These are phyloP conservation scores for Odontophorus gujanensis DNA, from an alignment of 2,113 vertebrate species.

Conservation along the genomic window DNA sequence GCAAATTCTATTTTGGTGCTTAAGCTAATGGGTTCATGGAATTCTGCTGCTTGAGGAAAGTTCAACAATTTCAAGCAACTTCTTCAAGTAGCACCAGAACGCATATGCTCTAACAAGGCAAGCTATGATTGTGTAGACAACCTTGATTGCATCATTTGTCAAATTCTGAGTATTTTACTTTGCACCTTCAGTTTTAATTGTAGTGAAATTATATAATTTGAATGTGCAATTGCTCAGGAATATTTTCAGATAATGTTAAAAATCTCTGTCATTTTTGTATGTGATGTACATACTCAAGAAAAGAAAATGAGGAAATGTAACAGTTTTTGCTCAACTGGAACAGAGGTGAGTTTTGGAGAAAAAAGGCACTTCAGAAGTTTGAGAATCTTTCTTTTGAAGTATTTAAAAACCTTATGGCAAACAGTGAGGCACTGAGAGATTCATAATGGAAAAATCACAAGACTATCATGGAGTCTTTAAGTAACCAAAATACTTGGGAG, in stretches of 20 bases:
- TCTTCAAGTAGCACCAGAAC: neutral
- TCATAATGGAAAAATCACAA: neutral
- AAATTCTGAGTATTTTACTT: neutral
- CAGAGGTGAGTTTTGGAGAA: neutral
- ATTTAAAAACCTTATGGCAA: neutral
- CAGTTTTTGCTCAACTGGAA: neutral
- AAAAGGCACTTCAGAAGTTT: neutral
- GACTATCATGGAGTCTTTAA: neutral
- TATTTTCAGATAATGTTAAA: constrained; percentile 10
- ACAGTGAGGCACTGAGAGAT: neutral
- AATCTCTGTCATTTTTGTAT: neutral
- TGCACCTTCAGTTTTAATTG: constrained; percentile 8
- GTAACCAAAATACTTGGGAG: neutral
- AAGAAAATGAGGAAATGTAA: neutral
- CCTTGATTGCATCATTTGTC: neutral
- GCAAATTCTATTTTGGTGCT: neutral
- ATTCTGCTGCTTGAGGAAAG: neutral
- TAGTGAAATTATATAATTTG: neutral
- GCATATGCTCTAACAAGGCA: neutral
- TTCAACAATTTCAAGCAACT: neutral
- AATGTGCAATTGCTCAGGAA: neutral
- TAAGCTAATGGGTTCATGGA: neutral
- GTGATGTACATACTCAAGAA: neutral
- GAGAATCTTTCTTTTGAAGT: neutral
- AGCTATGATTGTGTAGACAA: neutral